A percentile compares a stretch with the other conserved stretches of the same genome.
phyloP scores from a whole-genome alignment of 2,113 vertebrate genomes.

The Melierax canorus region DNA sequence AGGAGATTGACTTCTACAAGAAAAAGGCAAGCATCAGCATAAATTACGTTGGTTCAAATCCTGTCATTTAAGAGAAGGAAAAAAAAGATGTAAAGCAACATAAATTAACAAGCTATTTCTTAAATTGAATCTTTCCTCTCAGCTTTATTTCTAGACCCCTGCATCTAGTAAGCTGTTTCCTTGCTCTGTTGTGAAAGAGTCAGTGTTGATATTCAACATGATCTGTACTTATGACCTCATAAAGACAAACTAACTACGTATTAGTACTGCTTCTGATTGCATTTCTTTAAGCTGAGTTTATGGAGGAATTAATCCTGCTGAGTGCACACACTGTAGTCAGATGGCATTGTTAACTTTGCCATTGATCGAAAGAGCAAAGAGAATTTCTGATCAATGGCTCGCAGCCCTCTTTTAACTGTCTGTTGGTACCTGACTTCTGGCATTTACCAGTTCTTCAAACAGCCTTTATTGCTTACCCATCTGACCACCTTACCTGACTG shows the following conservation, averaged over 20 bases:
- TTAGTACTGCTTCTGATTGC: neutral
- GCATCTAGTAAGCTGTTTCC: neutral
- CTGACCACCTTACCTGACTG: neutral
- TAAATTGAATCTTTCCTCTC: neutral
- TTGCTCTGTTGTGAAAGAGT: neutral
- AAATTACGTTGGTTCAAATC: neutral
- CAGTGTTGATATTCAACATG: neutral
- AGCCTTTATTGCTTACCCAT: neutral
- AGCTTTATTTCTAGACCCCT: neutral
- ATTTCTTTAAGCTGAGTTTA: constrained; percentile 23
- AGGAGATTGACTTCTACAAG: neutral
- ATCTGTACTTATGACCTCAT: constrained; percentile 41
- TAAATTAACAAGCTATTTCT: neutral
- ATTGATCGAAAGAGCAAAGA: constrained; percentile 43
- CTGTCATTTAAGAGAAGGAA: neutral
- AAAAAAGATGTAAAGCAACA: neutral
- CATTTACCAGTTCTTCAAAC: constrained; percentile 4
- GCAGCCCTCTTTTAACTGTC: constrained; percentile 15
- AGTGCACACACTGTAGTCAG: neutral
- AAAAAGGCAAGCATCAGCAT: neutral
- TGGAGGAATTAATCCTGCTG: constrained; percentile 7
- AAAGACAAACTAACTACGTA: constrained; percentile 34
- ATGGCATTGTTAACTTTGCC: neutral
- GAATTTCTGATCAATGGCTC: constrained; percentile 28
- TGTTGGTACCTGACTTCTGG: neutral